Conservation (phyloP, 2,797 vertebrate genomes). For the Silurus aristotelis region DNA sequence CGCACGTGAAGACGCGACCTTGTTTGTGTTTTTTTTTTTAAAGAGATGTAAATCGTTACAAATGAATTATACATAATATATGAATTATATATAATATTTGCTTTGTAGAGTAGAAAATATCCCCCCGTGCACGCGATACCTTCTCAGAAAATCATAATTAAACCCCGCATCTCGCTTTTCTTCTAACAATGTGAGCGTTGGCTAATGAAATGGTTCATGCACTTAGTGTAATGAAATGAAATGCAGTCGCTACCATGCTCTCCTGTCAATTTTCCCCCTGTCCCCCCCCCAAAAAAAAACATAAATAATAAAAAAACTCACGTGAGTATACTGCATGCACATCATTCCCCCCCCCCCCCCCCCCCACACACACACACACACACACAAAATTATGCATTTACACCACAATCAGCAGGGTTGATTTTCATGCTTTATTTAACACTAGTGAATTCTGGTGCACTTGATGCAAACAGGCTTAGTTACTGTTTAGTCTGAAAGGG, state of each 20-base stretch:
- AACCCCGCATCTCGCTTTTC: not conserved
- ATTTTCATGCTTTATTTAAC: not conserved
- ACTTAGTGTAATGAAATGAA: not conserved
- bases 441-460: not conserved
- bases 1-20: slow-evolving; percentile 20
- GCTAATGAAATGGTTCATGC: slow-evolving; percentile 14
- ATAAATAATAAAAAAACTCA: too few species aligned
- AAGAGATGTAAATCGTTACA: too few species aligned
- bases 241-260: not conserved
- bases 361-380: too few species aligned
- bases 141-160: too few species aligned
- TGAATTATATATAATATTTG: not conserved
- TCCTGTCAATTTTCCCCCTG: slow-evolving; percentile 8
- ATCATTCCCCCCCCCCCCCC: too few species aligned
- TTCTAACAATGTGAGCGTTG: not conserved
- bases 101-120: not conserved
- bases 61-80: not conserved
- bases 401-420: not conserved
- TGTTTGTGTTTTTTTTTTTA: not conserved
- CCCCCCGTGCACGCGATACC: not conserved
- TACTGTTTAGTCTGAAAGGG: not conserved
- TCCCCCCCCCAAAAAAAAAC: not conserved
- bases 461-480: not conserved
- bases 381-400: slow-evolving; percentile 58
- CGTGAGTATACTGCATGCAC: slow-evolving; percentile 56